Conservation (phyloP, 2,888 invertebrate species). For the Gerris lacustris region DNA sequence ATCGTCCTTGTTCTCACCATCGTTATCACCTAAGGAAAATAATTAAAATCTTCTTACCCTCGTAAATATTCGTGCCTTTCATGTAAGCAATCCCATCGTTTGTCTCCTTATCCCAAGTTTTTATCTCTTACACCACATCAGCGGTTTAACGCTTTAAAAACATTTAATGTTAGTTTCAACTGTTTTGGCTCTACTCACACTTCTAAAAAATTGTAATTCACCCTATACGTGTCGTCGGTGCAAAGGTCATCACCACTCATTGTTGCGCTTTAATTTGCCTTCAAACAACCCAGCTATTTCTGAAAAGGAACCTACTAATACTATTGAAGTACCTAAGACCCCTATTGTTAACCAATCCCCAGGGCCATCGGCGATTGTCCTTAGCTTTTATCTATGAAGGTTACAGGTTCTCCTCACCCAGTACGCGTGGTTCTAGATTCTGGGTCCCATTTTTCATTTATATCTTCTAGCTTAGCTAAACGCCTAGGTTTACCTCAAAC, state of each 20-base stretch:
- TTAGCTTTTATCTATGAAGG: conserved; percentile 12
- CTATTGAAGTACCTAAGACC: not conserved
- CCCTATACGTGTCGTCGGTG: conserved; percentile 7
- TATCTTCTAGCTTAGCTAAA: too few relatives aligned
- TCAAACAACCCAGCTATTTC: not conserved
- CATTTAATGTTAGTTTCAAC: too few relatives aligned
- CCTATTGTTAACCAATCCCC: not conserved
- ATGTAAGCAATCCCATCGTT: not conserved
- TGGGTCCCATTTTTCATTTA: conserved; percentile 17
- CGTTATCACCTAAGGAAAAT: not conserved
- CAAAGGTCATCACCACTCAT: conserved; percentile 2
- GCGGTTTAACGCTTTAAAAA: not conserved
- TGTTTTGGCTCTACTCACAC: conserved; percentile 7
- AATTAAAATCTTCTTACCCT: not conserved
- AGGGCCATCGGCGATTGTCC: not conserved
- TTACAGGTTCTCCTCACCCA: too few relatives aligned
- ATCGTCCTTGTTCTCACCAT: too few relatives aligned
- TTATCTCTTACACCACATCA: not conserved
- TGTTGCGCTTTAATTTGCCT: not conserved
- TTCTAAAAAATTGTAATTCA: conserved; percentile 4
- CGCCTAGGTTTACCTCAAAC: too few relatives aligned
- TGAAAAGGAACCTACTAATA: not conserved
- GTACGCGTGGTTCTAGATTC: conserved; percentile 18
- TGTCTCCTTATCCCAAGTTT: conserved; percentile 10
- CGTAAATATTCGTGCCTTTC: not conserved